Conservation (phyloP, 2,113 vertebrate species). For the Platycercus adscitus region DNA sequence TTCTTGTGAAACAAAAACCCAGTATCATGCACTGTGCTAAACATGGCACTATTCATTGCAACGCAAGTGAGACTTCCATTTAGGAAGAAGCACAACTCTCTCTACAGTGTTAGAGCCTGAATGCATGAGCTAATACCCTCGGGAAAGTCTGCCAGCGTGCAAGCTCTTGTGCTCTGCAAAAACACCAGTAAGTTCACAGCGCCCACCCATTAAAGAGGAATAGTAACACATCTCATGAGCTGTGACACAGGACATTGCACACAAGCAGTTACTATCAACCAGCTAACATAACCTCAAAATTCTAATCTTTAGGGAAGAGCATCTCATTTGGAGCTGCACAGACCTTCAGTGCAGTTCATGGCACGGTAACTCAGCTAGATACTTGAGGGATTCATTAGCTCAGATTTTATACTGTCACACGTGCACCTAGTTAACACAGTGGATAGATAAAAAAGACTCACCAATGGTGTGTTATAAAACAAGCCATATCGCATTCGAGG, state of each 20-base stretch:
- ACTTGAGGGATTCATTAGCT: neutral
- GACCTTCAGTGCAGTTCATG: neutral
- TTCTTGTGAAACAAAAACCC: constrained; percentile 9
- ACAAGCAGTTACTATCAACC: neutral
- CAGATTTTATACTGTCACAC: neutral
- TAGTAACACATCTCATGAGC: neutral
- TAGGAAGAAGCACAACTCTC: neutral
- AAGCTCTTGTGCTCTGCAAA: neutral
- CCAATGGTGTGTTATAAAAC: constrained; percentile 97
- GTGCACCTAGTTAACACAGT: neutral
- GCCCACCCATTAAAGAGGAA: neutral
- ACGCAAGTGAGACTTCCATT: neutral
- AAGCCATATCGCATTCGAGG: constrained; percentile 96
- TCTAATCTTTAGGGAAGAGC: neutral
- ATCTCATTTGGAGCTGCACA: neutral
- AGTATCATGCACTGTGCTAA: neutral
- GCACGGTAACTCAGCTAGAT: neutral
- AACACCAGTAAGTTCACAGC: neutral
- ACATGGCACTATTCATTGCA: neutral
- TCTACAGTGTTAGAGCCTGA: neutral
- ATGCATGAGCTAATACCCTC: neutral
- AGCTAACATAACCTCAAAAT: neutral
- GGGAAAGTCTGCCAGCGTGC: neutral
- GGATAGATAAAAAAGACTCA: constrained; percentile 69
- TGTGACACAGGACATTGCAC: neutral